Percentiles rank a stretch among this genome's conserved stretches.
Evolutionary conservation across 2,797 vertebrate genomes (phyloP).

Genomic region (Propithecus deckenii): DNA sequence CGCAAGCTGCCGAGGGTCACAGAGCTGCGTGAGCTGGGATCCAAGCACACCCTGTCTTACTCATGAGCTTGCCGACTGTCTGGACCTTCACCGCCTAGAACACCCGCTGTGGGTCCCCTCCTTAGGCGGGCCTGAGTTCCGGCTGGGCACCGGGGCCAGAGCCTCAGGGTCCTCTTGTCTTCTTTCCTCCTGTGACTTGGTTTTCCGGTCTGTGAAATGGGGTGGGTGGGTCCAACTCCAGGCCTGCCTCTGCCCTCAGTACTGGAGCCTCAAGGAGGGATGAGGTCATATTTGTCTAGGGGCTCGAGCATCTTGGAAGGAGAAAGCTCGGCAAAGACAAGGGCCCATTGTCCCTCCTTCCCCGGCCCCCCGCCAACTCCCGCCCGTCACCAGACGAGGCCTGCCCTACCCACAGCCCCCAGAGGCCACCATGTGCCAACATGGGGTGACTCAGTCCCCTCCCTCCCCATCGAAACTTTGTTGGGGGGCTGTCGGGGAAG

Average conservation of each 20-base stretch:
- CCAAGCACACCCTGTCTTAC: not conserved
- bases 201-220: conserved; percentile 50
- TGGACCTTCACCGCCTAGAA: not conserved
- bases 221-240: not conserved
- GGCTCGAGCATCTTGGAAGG: conserved; percentile 46
- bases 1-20: not conserved
- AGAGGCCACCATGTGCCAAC: not conserved
- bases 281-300: conserved; percentile 67
- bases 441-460: not conserved
- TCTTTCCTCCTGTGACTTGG: not conserved
- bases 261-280: not conserved
- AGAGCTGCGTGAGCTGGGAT: not conserved
- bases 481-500: not conserved
- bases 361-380: not conserved
- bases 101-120: not conserved
- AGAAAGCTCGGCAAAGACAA: conserved; percentile 48
- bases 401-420: conserved; percentile 1
- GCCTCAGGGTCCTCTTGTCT: not conserved
- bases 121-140: fast-evolving
- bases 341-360: conserved; percentile 59
- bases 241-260: not conserved
- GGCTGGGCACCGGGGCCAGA: not conserved
- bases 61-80: not conserved
- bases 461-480: not conserved
- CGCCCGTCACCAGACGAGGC: not conserved